Evolutionary conservation across 2,888 invertebrate genomes (phyloP).

Genomic region (Aleiodes alternator): DNA sequence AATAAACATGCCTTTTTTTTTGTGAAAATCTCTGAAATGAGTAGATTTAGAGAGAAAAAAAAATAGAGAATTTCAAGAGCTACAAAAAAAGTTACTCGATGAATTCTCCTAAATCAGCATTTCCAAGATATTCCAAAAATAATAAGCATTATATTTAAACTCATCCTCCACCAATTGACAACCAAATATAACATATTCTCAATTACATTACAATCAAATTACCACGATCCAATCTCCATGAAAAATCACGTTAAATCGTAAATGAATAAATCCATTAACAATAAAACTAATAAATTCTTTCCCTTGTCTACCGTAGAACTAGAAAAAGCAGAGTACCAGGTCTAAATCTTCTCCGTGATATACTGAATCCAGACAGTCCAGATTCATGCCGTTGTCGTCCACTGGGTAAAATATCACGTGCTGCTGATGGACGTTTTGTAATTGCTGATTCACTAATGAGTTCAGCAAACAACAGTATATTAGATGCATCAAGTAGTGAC

Average conservation of each 20-base stretch:
- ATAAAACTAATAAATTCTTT: constrained; percentile 1
- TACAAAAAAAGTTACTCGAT: too few species aligned
- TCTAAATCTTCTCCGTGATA: constrained; percentile 85
- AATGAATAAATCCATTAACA: not conserved
- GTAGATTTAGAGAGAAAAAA: too few species aligned
- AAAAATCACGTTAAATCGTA: not conserved
- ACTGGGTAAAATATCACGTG: constrained; percentile 83
- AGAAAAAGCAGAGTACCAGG: constrained; percentile 97
- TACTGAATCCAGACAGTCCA: constrained; percentile 76
- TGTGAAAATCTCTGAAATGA: too few species aligned
- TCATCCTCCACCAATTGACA: too few species aligned
- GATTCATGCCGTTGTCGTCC: constrained; percentile 74
- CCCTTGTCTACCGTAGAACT: constrained; percentile 80
- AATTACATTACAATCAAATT: too few species aligned
- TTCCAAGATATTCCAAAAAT: too few species aligned
- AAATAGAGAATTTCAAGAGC: too few species aligned
- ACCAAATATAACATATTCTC: too few species aligned
- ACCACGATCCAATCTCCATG: constrained; percentile 8
- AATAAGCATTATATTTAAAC: too few species aligned
- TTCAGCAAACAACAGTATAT: constrained; percentile 78
- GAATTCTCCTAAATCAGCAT: too few species aligned
- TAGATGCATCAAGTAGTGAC: constrained; percentile 84
- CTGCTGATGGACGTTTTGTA: constrained; percentile 86
- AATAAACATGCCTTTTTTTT: too few species aligned
- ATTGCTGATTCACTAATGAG: constrained; percentile 78